Conservation (phyloP, 2,113 vertebrate genomes). For the Anarhynchus alexandrinus region DNA sequence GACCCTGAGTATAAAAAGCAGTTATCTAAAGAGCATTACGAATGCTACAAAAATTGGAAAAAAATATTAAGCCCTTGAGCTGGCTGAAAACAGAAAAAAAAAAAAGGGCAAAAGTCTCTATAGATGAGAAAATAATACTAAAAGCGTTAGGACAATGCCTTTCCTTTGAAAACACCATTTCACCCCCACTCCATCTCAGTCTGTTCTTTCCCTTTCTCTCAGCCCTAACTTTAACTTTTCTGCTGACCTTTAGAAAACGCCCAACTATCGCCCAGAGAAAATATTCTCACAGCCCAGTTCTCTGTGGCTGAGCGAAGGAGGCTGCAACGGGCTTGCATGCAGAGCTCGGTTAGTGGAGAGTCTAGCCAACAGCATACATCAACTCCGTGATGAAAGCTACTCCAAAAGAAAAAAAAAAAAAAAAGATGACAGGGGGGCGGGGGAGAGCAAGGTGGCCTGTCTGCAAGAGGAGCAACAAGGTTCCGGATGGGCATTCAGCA, state of each 20-base stretch:
- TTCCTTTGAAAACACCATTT: neutral
- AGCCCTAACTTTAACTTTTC: neutral
- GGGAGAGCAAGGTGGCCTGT: too few relatives aligned
- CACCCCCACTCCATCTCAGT: neutral
- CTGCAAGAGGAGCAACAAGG: neutral
- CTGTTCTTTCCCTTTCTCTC: neutral
- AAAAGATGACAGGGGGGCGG: neutral
- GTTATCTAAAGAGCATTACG: neutral
- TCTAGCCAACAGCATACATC: rapidly evolving
- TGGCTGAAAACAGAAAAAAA: neutral
- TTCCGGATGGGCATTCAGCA: neutral
- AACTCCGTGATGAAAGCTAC: neutral
- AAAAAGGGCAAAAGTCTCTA: neutral
- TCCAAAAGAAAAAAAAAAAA: neutral
- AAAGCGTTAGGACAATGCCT: rapidly evolving
- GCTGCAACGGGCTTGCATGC: neutral
- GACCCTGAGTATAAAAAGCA: neutral
- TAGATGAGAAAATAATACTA: neutral
- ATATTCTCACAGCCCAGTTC: neutral
- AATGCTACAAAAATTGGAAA: neutral
- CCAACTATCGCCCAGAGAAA: neutral
- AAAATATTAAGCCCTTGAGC: neutral
- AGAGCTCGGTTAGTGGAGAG: neutral
- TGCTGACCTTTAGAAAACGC: neutral
- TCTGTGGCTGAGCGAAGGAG: neutral